Percentiles rank a stretch among this genome's conserved stretches.
These are phyloP conservation scores for Sorex araneus DNA, from an alignment of 2,113 vertebrate genomes.

Conservation along the genomic window DNA sequence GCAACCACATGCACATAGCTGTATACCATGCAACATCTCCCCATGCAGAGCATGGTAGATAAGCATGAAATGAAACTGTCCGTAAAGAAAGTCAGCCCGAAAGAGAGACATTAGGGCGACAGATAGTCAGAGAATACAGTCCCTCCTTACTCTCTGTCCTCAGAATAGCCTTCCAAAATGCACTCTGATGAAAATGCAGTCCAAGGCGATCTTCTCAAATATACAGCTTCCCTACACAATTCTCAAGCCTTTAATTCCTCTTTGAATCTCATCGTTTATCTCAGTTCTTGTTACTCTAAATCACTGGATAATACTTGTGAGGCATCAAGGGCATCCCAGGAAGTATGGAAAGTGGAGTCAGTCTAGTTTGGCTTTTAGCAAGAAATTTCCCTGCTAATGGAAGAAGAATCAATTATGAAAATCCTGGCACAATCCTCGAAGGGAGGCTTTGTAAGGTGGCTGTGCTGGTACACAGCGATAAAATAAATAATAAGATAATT, in stretches of 20 bases:
- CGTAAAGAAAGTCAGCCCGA: not conserved
- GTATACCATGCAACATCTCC: not conserved
- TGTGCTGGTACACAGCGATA: conserved; percentile 5
- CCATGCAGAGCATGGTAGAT: not conserved
- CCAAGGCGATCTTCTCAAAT: conserved; percentile 53
- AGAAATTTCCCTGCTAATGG: not conserved
- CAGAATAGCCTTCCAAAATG: conserved; percentile 30
- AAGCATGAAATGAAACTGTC: conserved; percentile 7
- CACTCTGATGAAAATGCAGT: conserved; percentile 45
- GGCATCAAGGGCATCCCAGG: conserved; percentile 51
- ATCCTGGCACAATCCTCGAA: not conserved
- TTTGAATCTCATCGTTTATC: conserved; percentile 51
- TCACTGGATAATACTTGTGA: conserved; percentile 19
- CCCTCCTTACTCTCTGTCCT: not conserved
- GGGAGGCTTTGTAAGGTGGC: not conserved
- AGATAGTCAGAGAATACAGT: not conserved
- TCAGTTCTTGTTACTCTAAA: conserved; percentile 60
- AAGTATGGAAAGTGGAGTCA: conserved; percentile 38
- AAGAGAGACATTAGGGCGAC: not conserved
- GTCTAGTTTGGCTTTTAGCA: conserved; percentile 33
- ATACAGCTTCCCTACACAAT: conserved; percentile 27
- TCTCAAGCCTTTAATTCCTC: conserved; percentile 55
- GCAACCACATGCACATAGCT: not conserved
- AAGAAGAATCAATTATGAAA: conserved; percentile 44
- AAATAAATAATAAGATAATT: conserved; percentile 71